Conservation (phyloP, 2,888 invertebrate species). For the Apantesis nais region DNA sequence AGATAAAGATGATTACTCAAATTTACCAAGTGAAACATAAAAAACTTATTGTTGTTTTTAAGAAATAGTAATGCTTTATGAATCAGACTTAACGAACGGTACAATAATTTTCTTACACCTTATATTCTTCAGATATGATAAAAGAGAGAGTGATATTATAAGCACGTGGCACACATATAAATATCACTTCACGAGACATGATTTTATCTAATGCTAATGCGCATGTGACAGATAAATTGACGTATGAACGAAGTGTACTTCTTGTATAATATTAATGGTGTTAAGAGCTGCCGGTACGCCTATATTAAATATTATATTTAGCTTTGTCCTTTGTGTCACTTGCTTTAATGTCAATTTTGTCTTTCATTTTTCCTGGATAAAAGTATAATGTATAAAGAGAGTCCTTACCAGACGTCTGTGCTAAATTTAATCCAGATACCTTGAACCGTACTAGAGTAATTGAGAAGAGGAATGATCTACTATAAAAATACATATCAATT, state of each 20-base stretch:
- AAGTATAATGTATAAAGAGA: no score
- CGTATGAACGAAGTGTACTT: conserved; percentile 11
- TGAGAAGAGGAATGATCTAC: no score
- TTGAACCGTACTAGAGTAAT: no score
- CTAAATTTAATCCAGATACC: no score
- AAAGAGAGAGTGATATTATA: conserved; percentile 23
- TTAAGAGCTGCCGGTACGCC: background rate
- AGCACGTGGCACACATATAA: conserved; percentile 7
- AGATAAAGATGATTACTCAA: no score
- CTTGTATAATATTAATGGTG: background rate
- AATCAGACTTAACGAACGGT: background rate
- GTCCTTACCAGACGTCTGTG: no score
- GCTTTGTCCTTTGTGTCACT: background rate
- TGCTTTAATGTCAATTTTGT: no score
- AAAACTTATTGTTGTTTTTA: background rate
- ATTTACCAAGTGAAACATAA: background rate
- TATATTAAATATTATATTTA: no score
- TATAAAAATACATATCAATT: no score
- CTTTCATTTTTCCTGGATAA: no score
- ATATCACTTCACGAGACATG: conserved; percentile 14
- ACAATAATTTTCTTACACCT: background rate
- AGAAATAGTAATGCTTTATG: background rate
- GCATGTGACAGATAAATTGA: conserved; percentile 11
- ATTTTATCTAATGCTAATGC: conserved; percentile 17
- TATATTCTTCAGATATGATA: background rate